phyloP scores from a whole-genome alignment of 2,113 vertebrate species.

The Ginglymostoma cirratum region DNA sequence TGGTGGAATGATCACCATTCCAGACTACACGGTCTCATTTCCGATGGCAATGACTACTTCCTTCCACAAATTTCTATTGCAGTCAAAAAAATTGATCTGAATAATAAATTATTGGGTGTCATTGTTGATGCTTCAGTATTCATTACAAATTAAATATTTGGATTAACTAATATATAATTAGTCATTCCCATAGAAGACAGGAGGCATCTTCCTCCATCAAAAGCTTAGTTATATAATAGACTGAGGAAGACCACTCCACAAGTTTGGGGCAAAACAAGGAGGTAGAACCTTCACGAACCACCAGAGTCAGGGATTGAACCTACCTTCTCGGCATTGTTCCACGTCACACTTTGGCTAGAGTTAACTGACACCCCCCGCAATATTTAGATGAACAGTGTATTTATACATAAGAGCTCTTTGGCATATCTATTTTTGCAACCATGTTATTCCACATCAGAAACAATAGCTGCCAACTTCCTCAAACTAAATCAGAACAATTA shows the following conservation, averaged over 20 bases:
- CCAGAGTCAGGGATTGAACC: neutral
- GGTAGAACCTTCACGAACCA: neutral
- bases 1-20: neutral
- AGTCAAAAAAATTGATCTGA: neutral
- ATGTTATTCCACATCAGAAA: neutral
- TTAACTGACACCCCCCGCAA: neutral
- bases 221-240: too few species aligned
- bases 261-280: too few species aligned
- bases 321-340: neutral
- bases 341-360: neutral
- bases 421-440: neutral
- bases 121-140: neutral
- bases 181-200: too few species aligned
- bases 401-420: neutral
- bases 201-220: too few species aligned
- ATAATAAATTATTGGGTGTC: neutral
- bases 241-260: too few species aligned
- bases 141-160: neutral
- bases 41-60: neutral
- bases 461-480: neutral
- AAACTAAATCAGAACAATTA: neutral
- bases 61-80: neutral
- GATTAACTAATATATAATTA: too few species aligned
- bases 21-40: neutral
- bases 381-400: neutral